phyloP scores from a whole-genome alignment of 2,113 vertebrate genomes.

The Capra hircus region DNA sequence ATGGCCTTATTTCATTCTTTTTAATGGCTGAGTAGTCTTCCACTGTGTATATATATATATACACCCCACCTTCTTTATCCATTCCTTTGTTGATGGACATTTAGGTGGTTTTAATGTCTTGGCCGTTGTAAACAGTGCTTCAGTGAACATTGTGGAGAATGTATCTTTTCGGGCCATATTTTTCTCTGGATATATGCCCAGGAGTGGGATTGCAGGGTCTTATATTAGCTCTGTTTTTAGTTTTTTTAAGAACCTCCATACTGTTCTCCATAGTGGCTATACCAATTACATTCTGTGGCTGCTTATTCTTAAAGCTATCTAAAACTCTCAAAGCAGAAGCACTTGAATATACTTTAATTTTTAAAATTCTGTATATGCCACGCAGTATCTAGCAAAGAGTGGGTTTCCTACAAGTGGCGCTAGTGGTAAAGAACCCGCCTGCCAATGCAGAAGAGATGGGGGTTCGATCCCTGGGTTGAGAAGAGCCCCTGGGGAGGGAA shows the following conservation, averaged over 20 bases:
- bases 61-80: not conserved
- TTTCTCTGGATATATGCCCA: not conserved
- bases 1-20: not conserved
- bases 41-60: not conserved
- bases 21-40: not conserved
- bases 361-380: rapidly evolving
- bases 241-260: not conserved
- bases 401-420: not conserved
- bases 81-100: not conserved
- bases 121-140: not conserved
- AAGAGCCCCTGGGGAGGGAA: not conserved
- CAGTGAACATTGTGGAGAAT: not conserved
- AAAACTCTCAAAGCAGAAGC: not conserved
- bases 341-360: not conserved
- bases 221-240: not conserved
- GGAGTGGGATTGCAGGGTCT: not conserved
- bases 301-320: not conserved
- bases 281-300: not conserved
- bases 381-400: not conserved
- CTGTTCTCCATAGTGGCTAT: not conserved
- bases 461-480: not conserved
- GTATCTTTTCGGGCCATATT: not conserved
- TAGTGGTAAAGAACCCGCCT: not conserved
- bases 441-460: not conserved
- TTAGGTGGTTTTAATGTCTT: not conserved